phyloP scores from a whole-genome alignment of 2,797 vertebrate genomes.

The Rhinophrynus dorsalis region DNA sequence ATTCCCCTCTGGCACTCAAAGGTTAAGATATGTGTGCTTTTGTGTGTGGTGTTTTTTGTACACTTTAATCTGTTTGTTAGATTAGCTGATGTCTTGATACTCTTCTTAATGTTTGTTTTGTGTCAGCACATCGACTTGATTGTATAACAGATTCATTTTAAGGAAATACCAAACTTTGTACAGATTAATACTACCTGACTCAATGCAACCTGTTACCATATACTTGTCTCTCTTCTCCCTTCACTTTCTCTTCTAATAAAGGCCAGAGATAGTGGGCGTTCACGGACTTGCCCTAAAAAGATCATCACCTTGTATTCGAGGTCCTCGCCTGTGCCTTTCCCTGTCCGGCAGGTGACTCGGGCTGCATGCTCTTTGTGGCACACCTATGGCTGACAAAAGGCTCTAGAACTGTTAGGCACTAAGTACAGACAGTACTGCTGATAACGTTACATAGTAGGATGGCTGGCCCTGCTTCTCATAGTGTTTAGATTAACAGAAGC shows the following conservation, averaged over 20 bases:
- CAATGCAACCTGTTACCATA: neutral
- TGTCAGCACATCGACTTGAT: no score
- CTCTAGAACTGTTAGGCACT: slow-evolving; percentile 18
- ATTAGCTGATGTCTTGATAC: no score
- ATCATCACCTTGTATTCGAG: slow-evolving; percentile 87
- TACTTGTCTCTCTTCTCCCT: slow-evolving; percentile 44
- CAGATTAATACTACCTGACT: neutral
- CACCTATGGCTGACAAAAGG: neutral
- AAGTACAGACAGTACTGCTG: no score
- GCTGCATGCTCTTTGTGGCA: slow-evolving; percentile 63
- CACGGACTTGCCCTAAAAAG: slow-evolving; percentile 97
- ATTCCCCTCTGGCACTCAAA: no score
- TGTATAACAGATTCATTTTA: no score
- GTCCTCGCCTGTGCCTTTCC: slow-evolving; percentile 58
- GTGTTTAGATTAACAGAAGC: neutral
- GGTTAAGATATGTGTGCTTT: no score
- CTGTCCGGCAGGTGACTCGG: slow-evolving; percentile 72
- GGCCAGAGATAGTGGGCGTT: slow-evolving; percentile 69
- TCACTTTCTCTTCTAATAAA: slow-evolving; percentile 60
- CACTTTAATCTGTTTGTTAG: no score
- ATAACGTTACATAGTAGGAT: no score
- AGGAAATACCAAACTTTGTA: no score
- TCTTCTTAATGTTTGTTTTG: no score
- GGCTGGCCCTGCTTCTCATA: no score
- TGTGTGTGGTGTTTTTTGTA: no score